Base-by-base conservation (phyloP, 2,797 vertebrate species). In the Spizella passerina region DNA sequence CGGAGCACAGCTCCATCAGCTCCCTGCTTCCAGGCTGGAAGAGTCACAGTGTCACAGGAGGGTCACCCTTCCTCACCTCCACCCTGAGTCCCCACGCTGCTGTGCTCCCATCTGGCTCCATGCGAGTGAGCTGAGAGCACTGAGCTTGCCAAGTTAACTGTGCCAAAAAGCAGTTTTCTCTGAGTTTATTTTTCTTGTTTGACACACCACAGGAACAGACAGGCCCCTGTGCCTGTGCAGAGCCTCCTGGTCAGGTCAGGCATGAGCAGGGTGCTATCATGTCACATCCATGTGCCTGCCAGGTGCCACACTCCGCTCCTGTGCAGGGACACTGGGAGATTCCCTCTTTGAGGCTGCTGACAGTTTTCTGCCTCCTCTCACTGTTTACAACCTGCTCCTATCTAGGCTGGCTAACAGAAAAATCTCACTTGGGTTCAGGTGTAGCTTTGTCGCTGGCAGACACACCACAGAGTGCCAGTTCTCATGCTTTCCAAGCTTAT, bases 301-400 rank as follows among this genome's bases (percentile, higher is more conserved):
- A 82, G 73, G 77, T 41, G 89, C 78, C 57, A 85, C 1, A 0
- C 18, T 97, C 97, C 95, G 97, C 94, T 95, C 94, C 4, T 18
- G n/a, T 3, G 4, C 43, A 46, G 24, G 95, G 98, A 96, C 97
- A 94, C 85, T 38, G 84, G 21, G 73, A 96, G 93, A 97, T 92
- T 97, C 84, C 73, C 83, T 56, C 6, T 70, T 94, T 95, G 95
- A 96, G 96, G 96, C 96, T 95, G 14, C 39, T 32, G 34, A 93
- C 26, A 93, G 83, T 86, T 96, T 96, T 97, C 96, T 60, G 78
- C 94, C 97, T 97, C 85, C 88, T 96, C 84, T 52, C 49, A 69
- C 94, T 81, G 14, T 68, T 81, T 50, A 50, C 20, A 86, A 20
- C 8, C 5, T 1, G n/a, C 3, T 86, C n/a, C 46, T 75, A 26